Conservation (phyloP, 2,888 invertebrate genomes). For the Brachypterus glaber region DNA sequence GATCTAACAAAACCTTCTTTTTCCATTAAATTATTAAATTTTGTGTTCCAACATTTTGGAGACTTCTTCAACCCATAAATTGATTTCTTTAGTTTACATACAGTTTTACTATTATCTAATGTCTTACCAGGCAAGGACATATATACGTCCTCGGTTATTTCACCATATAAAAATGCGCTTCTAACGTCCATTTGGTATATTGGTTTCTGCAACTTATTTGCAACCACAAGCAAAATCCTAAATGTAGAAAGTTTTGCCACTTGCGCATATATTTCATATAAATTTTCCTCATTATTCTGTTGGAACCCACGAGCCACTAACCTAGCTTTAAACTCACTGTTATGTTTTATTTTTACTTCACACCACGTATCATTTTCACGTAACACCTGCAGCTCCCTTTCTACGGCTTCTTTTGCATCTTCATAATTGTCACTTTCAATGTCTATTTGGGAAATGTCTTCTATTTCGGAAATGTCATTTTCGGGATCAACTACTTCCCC, state of each 20-base stretch:
- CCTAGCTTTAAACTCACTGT: constrained; percentile 18
- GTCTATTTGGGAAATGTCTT: too few relatives aligned
- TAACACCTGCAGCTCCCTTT: constrained; percentile 11
- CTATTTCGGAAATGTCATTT: too few relatives aligned
- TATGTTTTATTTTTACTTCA: constrained; percentile 9
- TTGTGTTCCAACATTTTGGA: constrained; percentile 15
- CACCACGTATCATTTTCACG: constrained; percentile 11
- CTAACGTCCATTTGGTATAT: constrained; percentile 23
- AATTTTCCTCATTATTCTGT: constrained; percentile 7
- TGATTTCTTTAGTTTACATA: constrained; percentile 21
- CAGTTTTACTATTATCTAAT: constrained; percentile 7
- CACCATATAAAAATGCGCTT: constrained; percentile 22
- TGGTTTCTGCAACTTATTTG: constrained; percentile 4
- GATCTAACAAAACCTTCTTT: constrained; percentile 16
- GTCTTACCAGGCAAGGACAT: constrained; percentile 10
- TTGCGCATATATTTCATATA: constrained; percentile 10
- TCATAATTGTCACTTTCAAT: too few relatives aligned
- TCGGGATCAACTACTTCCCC: too few relatives aligned
- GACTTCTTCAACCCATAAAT: constrained; percentile 21
- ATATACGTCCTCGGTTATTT: constrained; percentile 18
- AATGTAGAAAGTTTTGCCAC: constrained; percentile 8
- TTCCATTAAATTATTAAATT: constrained; percentile 11
- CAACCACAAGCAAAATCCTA: constrained; percentile 10
- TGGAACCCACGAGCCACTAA: constrained; percentile 22
- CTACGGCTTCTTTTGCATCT: constrained; percentile 6